Evolutionary conservation across 2,113 vertebrate genomes (phyloP), one percentile per base, ranked within the genome.

Genomic region (Ploceus nigricollis): DNA sequence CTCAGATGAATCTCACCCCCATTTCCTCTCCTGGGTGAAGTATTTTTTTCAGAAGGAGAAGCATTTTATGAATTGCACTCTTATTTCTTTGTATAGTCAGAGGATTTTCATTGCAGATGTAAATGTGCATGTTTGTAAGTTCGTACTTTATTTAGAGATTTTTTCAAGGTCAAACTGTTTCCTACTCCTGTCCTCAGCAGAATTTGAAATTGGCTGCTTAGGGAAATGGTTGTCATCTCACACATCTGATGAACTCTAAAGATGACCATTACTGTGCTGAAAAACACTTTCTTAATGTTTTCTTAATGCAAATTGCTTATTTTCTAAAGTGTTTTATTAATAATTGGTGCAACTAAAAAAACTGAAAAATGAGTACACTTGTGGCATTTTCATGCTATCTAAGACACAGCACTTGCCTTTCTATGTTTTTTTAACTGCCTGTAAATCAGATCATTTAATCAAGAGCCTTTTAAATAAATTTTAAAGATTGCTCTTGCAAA

Each of bases 401-500:
- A 61, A 78, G 63, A 76, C 31, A 72, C 13, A 91, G 48, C 47
- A 42, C 42, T 82, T 76, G 27, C 53, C 82, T 81, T 71, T 83
- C 50, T 57, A 2, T 56, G 20, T 3, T 81, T 85, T 72, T 79
- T 79, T 76, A 73, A 73, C 66, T 87, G 71, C 21, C 50, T 91
- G 16, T 70, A 87, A 84, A 94, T 93, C 89, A 63, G 31, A 82
- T 65, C 14, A 57, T 72, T 88, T 82, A 78, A 83, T 93, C 76
- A 77, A 58, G 23, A 90, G 10, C 37, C 16, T 87, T 87, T 72
- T 27, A 45, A 82, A 91, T 66, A 82, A 63, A 88, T 83, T 83
- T 65, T 90, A 76, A 95, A 96, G 68, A 90, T 82, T 16, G 15
- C 39, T 88, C 63, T 79, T 70, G 71, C 71, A 87, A 86, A 95